Evolutionary conservation across 2,113 vertebrate species (phyloP).

Genomic region (Peromyscus polionotus): DNA sequence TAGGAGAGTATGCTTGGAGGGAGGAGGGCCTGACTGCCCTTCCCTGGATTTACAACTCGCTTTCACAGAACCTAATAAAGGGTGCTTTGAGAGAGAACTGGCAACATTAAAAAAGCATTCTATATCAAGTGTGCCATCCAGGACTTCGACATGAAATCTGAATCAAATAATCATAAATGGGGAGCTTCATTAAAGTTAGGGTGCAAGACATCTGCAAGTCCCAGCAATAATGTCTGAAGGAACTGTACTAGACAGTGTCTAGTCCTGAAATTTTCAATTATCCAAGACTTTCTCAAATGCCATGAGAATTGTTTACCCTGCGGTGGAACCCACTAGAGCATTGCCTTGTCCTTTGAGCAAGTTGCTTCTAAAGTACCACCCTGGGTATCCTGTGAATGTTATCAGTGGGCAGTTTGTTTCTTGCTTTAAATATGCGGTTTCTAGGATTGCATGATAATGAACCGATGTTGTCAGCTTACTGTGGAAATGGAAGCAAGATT

Average conservation of each 20-base stretch:
- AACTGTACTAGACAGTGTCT: constrained; percentile 4
- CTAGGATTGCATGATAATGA: neutral
- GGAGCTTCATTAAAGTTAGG: neutral
- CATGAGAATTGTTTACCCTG: neutral
- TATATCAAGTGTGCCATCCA: neutral
- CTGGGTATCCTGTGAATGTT: neutral
- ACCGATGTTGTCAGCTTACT: constrained; percentile 24
- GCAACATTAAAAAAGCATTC: neutral
- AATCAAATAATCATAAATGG: neutral
- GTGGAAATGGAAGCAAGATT: neutral
- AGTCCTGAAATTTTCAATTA: neutral
- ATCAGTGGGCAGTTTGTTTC: neutral
- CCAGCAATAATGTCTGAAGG: neutral
- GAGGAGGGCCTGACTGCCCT: rapidly evolving
- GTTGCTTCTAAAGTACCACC: constrained; percentile 52
- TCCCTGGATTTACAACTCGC: neutral
- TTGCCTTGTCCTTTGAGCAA: neutral
- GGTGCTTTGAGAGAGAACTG: neutral
- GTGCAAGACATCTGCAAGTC: neutral
- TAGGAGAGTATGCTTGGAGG: neutral
- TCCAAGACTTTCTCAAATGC: neutral
- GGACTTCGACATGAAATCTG: constrained; percentile 27
- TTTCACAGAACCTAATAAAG: constrained; percentile 5
- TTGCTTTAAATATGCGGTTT: neutral
- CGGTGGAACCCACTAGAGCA: neutral